Conservation (phyloP, 2,113 vertebrate genomes). For the Triplophysa siluroides region DNA sequence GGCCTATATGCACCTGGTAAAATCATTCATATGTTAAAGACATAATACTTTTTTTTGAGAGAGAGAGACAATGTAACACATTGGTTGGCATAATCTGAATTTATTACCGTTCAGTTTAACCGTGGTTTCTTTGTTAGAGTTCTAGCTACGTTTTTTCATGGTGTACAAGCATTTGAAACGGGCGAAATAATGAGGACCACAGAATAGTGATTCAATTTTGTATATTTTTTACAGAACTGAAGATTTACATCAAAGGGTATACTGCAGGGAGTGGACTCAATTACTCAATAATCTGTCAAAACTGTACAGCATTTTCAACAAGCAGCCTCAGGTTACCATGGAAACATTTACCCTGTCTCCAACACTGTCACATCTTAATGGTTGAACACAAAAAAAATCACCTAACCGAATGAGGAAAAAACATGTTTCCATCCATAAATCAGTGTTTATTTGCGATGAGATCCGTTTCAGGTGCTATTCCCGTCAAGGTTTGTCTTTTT, state of each 20-base stretch:
- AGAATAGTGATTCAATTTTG: conserved; percentile 58
- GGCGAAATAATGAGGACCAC: conserved; percentile 38
- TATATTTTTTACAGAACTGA: conserved; percentile 75
- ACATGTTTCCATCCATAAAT: conserved; percentile 10
- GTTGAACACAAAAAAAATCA: conserved; percentile 33
- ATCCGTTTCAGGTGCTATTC: conserved; percentile 10
- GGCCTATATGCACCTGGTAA: too few relatives aligned
- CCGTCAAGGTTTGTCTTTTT: background rate
- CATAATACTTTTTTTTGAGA: too few relatives aligned
- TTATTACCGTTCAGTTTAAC: background rate
- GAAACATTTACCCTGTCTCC: conserved; percentile 46
- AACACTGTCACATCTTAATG: conserved; percentile 55
- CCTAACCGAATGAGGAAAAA: background rate
- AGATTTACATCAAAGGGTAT: conserved; percentile 76
- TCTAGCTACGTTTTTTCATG: background rate
- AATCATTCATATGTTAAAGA: too few relatives aligned
- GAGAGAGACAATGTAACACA: background rate
- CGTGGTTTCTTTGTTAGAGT: background rate
- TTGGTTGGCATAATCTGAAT: background rate
- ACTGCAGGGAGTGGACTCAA: conserved; percentile 73
- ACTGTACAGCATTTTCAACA: conserved; percentile 73
- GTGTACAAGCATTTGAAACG: conserved; percentile 18
- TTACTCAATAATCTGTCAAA: conserved; percentile 71
- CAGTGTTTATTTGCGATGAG: conserved; percentile 21
- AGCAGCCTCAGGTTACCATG: conserved; percentile 53